Conservation (phyloP, 2,113 vertebrate genomes). For the Sinocyclocheilus maitianheensis region DNA sequence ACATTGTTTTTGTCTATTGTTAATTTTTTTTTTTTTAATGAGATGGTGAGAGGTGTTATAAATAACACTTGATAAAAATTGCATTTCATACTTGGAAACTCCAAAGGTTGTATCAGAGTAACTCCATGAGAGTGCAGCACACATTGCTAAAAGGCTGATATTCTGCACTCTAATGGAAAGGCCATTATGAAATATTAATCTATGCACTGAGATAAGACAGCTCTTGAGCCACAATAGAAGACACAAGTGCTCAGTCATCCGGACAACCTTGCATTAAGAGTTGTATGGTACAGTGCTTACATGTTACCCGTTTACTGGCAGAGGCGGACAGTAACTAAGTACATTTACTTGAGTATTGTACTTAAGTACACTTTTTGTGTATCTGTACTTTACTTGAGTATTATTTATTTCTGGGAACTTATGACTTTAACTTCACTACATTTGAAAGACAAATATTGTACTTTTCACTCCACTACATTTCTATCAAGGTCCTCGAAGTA, state of each 20-base stretch:
- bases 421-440: no score
- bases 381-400: no score
- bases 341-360: no score
- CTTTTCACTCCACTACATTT: no score
- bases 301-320: slow-evolving; percentile 17
- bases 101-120: slow-evolving; percentile 14
- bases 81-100: slow-evolving; percentile 7
- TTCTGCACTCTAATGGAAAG: slow-evolving; percentile 27
- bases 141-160: slow-evolving; percentile 29
- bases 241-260: slow-evolving; percentile 2
- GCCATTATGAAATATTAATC: slow-evolving; percentile 35
- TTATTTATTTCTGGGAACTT: no score
- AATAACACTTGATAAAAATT: not conserved
- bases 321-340: no score
- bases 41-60: not conserved
- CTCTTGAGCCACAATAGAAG: slow-evolving; percentile 6
- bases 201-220: slow-evolving; percentile 1
- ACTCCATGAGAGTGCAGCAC: not conserved
- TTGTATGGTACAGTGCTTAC: slow-evolving; percentile 6
- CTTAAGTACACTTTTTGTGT: no score
- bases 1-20: not conserved
- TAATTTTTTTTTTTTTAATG: not conserved
- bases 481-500: no score
- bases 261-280: not conserved
- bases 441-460: no score